Conservation (phyloP, 35 echinoderm and acorn worm genomes). For the Ophiothrix spiculata region DNA sequence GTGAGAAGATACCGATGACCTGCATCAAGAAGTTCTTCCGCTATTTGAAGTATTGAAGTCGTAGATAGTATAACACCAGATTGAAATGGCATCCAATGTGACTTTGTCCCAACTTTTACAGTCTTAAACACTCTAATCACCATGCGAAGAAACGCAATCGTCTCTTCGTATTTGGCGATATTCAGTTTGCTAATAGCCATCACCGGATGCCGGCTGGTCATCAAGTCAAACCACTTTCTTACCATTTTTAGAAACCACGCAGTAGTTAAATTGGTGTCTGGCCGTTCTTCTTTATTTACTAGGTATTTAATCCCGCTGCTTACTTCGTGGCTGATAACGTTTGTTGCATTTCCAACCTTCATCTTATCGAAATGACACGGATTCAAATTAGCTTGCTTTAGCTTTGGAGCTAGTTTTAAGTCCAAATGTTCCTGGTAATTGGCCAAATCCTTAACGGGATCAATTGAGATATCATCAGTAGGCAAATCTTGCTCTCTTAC, state of each 20-base stretch:
- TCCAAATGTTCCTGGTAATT: neutral
- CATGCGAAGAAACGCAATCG: too few relatives aligned
- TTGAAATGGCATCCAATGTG: too few relatives aligned
- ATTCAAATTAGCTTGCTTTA: neutral
- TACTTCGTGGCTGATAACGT: slow-evolving; percentile 36
- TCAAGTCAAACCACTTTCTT: slow-evolving; percentile 38
- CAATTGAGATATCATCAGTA: neutral
- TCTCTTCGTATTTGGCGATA: neutral
- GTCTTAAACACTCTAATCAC: too few relatives aligned
- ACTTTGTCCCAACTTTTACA: too few relatives aligned
- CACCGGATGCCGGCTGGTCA: slow-evolving; percentile 51
- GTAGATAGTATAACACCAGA: too few relatives aligned
- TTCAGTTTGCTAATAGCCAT: slow-evolving; percentile 42
- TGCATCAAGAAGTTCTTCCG: too few relatives aligned
- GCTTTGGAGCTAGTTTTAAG: slow-evolving; percentile 5
- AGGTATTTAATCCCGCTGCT: neutral
- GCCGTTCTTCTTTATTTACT: slow-evolving; percentile 4
- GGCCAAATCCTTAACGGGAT: neutral
- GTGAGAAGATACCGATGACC: too few relatives aligned
- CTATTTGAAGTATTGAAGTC: too few relatives aligned
- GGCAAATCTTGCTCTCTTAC: neutral
- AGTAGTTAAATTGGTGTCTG: neutral
- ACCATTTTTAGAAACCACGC: slow-evolving; percentile 20
- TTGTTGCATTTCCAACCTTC: slow-evolving; percentile 32
- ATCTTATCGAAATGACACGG: slow-evolving; percentile 22